A percentile compares a stretch with the other conserved stretches of the same genome.
Evolutionary conservation across 2,113 vertebrate genomes (phyloP).

Genomic region (Phodopus roborovskii): DNA sequence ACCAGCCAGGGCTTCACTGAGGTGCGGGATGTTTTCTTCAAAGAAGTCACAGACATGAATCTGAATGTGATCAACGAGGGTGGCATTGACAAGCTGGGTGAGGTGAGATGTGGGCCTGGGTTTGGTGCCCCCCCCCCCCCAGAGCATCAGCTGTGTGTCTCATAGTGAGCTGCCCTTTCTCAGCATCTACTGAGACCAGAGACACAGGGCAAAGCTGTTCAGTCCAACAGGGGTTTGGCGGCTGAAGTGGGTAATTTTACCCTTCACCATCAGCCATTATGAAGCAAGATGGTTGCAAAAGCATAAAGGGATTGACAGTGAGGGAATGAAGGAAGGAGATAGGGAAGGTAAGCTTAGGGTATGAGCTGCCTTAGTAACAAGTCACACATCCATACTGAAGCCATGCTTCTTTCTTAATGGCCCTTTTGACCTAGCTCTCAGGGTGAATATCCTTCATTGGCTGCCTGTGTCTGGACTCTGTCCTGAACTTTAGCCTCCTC

Average conservation of each 20-base stretch:
- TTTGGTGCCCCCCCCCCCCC: background rate
- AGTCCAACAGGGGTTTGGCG: too few species aligned
- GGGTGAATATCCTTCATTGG: accelerated
- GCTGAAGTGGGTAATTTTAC: accelerated
- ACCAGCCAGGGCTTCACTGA: conserved; percentile 97
- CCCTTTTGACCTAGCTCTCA: background rate
- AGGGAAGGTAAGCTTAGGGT: background rate
- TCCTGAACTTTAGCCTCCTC: background rate
- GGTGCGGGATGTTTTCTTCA: conserved; percentile 95
- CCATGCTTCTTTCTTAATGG: accelerated
- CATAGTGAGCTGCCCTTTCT: background rate
- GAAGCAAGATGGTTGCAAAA: background rate
- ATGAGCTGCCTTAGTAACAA: accelerated
- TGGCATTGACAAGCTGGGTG: conserved; percentile 91
- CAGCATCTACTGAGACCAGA: background rate
- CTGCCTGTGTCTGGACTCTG: background rate
- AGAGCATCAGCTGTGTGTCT: accelerated
- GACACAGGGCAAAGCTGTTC: background rate
- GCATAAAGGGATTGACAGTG: background rate
- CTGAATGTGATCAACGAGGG: conserved; percentile 95
- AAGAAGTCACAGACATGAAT: conserved; percentile 96
- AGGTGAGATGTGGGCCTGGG: conserved; percentile 87
- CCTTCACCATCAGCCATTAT: background rate
- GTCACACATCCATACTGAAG: accelerated
- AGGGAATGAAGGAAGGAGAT: background rate